Conservation (phyloP, 2,797 vertebrate genomes). For the Acridotheres tristis region DNA sequence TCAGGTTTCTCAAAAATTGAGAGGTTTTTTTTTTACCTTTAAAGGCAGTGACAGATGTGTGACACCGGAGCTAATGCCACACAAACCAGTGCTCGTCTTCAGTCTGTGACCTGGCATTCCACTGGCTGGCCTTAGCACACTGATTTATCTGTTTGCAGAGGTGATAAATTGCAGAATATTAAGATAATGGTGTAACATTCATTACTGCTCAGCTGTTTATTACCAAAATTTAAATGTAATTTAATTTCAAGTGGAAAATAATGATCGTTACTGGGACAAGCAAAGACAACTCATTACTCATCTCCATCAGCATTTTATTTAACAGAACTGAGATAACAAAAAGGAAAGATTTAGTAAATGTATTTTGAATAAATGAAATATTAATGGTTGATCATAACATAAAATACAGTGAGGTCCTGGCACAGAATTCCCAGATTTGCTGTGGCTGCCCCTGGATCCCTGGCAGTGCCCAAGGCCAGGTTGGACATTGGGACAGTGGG, state of each 20-base stretch:
- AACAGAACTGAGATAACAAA: background rate
- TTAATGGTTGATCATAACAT: background rate
- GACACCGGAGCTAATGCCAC: background rate
- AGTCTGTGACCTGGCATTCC: background rate
- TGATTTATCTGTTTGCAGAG: background rate
- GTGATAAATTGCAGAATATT: conserved; percentile 29
- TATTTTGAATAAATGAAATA: background rate
- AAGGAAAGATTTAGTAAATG: background rate
- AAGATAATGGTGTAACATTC: conserved; percentile 19
- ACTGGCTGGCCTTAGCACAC: background rate
- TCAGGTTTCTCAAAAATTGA: background rate
- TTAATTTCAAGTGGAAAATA: conserved; percentile 52
- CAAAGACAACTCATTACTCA: conserved; percentile 16
- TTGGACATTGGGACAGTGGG: background rate
- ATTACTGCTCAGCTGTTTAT: conserved; percentile 4
- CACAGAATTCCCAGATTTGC: background rate
- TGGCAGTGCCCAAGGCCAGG: background rate
- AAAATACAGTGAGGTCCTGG: background rate
- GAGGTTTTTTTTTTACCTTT: background rate
- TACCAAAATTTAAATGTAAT: conserved; percentile 19
- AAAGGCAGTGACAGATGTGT: background rate
- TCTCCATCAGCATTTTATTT: background rate
- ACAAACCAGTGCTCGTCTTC: rapidly evolving
- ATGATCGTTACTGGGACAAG: background rate
- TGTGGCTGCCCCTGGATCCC: background rate